phyloP scores from a whole-genome alignment of 2,113 vertebrate genomes.

The Raja brachyura region DNA sequence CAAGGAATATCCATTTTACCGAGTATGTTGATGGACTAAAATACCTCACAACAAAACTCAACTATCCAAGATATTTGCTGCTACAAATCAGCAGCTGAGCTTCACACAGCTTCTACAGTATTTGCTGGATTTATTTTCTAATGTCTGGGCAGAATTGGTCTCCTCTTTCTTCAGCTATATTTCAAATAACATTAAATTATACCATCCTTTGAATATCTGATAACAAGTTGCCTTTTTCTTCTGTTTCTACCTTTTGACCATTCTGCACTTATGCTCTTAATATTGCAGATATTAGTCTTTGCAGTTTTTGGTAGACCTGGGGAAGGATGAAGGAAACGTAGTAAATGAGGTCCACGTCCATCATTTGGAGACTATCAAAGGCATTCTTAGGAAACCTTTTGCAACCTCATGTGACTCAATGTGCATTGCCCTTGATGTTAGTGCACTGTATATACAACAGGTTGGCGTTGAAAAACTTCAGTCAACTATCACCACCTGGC shows the following conservation, averaged over 20 bases:
- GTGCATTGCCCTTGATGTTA: conserved; percentile 18
- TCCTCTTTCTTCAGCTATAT: neutral
- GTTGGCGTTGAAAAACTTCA: neutral
- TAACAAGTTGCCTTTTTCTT: neutral
- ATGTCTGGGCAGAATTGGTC: neutral
- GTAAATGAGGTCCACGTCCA: neutral
- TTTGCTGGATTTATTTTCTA: conserved; percentile 3
- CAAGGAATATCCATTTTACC: conserved; percentile 1
- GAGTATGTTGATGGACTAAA: neutral
- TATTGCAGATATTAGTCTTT: too few species aligned
- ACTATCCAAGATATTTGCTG: neutral
- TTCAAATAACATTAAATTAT: conserved; percentile 27
- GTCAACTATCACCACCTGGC: conserved; percentile 3
- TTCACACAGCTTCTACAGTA: conserved; percentile 13
- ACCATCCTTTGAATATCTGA: neutral
- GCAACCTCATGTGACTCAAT: conserved; percentile 25
- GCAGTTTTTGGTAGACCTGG: neutral
- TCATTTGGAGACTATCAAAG: conserved; percentile 31
- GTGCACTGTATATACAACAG: neutral
- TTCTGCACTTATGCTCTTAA: neutral
- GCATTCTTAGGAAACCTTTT: conserved; percentile 8
- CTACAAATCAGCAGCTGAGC: neutral
- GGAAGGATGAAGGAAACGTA: neutral
- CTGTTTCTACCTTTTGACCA: neutral
- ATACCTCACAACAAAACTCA: neutral